Evolutionary conservation across 1,140 invertebrate species (phyloP), one percentile per base, ranked within the genome.

Genomic region (Melanaphis sacchari): DNA sequence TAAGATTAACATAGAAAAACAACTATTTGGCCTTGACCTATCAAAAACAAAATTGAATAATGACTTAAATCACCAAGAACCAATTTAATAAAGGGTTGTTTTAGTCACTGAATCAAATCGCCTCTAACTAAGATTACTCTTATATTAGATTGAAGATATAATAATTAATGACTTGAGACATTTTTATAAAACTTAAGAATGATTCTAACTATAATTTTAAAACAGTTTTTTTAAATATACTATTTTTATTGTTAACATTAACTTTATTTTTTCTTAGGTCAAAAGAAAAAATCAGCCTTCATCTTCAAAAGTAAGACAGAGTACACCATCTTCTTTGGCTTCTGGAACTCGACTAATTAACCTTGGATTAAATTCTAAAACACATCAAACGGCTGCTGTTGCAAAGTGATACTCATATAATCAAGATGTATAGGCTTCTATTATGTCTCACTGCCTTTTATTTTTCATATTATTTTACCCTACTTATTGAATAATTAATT

Each of bases 331-430:
- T 26, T 1, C 91, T 8, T 82, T 92, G n/a, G 43, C 43, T 81
- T 92, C 91, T 8, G 91, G 91, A 93, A 76, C 46, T 85, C 66
- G 91, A 2, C 36, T 82, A 8, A 49, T 93, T 93, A 93, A 93
- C 3, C 49, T 93, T 41, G 8, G 81, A 93, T 84, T 93, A 26
- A 93, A 84, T 24, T 38, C 91, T 41, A 93, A 93, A 93, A 49
- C 91, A 4, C 91, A 93, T 85, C 91, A 93, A 85, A 93, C 91
- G 26, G 81, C 81, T 49, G 81, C 91, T 40, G 91, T 36, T 54
- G 91, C 91, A 52, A 93, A 93, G 91, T 93, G 91, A 93, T 93
- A 93, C 36, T 54, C 38, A 52, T 52, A 54, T 89, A n/a, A 24
- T 89, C 36, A 40, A 54, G 49, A 89, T 8, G 31, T 91, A 46